phyloP scores from a whole-genome alignment of 2,797 vertebrate species.

The Microchirus variegatus region DNA sequence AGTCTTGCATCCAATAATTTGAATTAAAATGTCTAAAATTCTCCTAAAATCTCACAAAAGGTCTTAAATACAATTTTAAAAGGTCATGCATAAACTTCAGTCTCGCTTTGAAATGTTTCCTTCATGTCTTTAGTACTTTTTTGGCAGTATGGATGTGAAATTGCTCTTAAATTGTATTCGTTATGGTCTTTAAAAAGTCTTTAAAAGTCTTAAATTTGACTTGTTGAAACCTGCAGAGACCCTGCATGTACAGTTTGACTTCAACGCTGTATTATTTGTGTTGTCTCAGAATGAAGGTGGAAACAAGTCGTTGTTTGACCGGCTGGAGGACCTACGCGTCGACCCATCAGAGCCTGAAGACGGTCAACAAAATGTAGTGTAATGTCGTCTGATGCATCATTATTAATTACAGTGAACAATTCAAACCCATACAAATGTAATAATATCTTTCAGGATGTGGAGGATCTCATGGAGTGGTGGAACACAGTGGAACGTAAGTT shows the following conservation, averaged over 20 bases:
- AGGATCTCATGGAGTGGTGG: conserved; percentile 84
- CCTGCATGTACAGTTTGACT: background rate
- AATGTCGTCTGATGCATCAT: background rate
- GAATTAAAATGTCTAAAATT: no score
- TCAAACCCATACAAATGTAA: background rate
- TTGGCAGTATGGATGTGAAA: no score
- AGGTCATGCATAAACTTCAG: no score
- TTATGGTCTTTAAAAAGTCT: no score
- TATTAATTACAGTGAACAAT: background rate
- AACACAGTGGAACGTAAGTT: conserved; percentile 78
- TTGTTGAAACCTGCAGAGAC: no score
- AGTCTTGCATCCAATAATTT: no score
- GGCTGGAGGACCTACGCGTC: conserved; percentile 71
- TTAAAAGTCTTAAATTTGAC: no score
- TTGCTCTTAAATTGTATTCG: no score
- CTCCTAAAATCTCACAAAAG: no score
- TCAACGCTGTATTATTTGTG: conserved; percentile 6
- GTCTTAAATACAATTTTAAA: no score
- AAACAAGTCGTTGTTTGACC: conserved; percentile 69
- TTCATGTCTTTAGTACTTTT: no score
- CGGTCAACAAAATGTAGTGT: conserved; percentile 45
- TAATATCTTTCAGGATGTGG: conserved; percentile 66
- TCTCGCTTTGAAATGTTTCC: no score
- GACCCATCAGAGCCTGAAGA: conserved; percentile 41
- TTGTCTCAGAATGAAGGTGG: conserved; percentile 59